Conservation (phyloP, 2,888 invertebrate genomes). For the Ethmia dodecea region DNA sequence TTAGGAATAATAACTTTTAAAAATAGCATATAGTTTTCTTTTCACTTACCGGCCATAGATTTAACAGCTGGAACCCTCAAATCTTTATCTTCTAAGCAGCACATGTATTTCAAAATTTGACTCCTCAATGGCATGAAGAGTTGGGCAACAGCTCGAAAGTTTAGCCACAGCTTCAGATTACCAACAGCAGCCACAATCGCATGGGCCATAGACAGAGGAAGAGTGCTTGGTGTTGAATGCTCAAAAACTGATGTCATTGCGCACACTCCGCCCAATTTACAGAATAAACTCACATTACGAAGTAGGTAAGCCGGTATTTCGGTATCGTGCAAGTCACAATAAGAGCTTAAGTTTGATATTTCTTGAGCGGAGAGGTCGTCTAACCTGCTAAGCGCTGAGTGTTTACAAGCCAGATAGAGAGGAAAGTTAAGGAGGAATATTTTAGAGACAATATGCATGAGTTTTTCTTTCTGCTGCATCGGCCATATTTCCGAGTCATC, state of each 20-base stretch:
- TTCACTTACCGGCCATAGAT: constrained; percentile 91
- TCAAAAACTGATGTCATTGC: constrained; percentile 93
- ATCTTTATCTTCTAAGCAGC: constrained; percentile 94
- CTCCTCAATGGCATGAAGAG: constrained; percentile 92
- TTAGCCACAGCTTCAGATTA: constrained; percentile 95
- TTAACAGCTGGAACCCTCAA: constrained; percentile 91
- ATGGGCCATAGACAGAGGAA: constrained; percentile 94
- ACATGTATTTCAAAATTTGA: constrained; percentile 94
- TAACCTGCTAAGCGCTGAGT: constrained; percentile 86
- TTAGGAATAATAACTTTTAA: too few species aligned
- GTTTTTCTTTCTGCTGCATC: constrained; percentile 90
- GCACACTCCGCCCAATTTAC: constrained; percentile 92
- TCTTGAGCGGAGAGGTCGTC: constrained; percentile 92
- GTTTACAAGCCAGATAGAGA: constrained; percentile 91
- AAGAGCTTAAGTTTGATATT: constrained; percentile 85
- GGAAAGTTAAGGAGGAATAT: constrained; percentile 93
- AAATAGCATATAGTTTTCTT: too few species aligned
- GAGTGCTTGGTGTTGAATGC: constrained; percentile 81
- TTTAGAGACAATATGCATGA: constrained; percentile 92
- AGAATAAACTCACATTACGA: constrained; percentile 95
- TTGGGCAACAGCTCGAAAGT: constrained; percentile 92
- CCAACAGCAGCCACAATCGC: constrained; percentile 94
- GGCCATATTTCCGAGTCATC: constrained; percentile 80
- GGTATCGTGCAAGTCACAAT: constrained; percentile 95
- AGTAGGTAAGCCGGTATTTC: constrained; percentile 94